A percentile compares a stretch with the other conserved stretches of the same genome.
Conservation (phyloP, 2,797 vertebrate species). For the Hydrolagus colliei region DNA sequence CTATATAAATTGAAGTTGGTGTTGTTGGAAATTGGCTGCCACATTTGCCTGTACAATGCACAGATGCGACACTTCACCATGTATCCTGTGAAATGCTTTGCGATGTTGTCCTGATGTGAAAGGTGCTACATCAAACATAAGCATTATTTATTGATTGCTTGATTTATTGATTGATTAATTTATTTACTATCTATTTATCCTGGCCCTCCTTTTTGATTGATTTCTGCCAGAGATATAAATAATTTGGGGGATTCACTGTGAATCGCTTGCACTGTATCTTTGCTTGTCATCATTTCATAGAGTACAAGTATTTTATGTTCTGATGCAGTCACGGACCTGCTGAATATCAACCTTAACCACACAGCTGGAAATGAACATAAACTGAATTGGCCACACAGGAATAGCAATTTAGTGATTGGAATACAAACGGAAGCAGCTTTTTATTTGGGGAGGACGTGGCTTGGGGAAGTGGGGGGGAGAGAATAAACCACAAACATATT, state of each 20-base stretch:
- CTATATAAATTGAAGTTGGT: too few relatives aligned
- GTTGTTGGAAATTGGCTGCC: too few relatives aligned
- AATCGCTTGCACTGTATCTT: not conserved
- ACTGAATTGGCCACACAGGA: not conserved
- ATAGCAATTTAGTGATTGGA: not conserved
- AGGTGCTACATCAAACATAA: too few relatives aligned
- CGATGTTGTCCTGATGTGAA: not conserved
- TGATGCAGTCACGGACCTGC: too few relatives aligned
- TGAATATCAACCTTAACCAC: not conserved
- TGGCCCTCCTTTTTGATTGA: not conserved
- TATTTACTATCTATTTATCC: not conserved
- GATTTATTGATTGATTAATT: too few relatives aligned
- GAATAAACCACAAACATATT: too few relatives aligned
- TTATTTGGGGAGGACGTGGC: not conserved
- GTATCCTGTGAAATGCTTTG: not conserved
- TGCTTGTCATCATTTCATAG: not conserved
- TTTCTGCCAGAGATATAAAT: not conserved
- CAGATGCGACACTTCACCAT: not conserved
- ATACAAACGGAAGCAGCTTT: not conserved
- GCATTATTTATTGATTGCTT: too few relatives aligned
- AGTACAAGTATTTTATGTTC: not conserved
- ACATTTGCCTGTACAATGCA: not conserved
- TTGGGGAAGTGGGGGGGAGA: too few relatives aligned
- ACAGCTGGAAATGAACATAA: constrained; percentile 7
- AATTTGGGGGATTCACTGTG: not conserved